Evolutionary conservation across 2,113 vertebrate species (phyloP).

Genomic region (Agelaius tricolor): DNA sequence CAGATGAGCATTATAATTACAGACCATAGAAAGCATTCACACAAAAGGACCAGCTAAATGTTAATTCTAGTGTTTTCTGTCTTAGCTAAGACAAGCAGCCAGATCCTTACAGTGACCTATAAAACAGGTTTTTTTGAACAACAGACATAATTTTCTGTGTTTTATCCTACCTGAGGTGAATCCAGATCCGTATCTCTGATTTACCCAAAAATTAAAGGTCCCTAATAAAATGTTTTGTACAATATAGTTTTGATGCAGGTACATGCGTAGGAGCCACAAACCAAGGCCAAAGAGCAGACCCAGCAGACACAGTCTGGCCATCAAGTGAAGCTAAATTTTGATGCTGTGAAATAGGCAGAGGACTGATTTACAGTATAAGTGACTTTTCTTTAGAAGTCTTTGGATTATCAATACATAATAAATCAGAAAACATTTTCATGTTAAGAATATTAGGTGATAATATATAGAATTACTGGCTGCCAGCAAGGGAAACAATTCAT

Average conservation of each 20-base stretch:
- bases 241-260: neutral
- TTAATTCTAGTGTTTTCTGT: neutral
- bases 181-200: neutral
- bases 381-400: neutral
- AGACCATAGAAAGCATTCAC: neutral
- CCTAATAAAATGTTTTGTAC: neutral
- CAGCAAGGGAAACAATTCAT: neutral
- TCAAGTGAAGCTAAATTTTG: neutral
- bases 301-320: neutral
- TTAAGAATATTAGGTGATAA: neutral
- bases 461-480: neutral
- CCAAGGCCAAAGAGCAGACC: neutral
- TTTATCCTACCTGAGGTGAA: neutral
- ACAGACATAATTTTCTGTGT: neutral
- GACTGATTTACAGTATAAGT: neutral
- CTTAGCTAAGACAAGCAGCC: neutral
- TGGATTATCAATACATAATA: neutral
- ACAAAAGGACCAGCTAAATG: neutral
- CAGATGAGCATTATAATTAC: neutral
- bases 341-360: neutral
- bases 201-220: neutral
- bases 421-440: neutral
- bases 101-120: neutral
- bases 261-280: neutral
- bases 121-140: neutral